Base-by-base conservation (phyloP, 1,140 invertebrate genomes). In the Ganaspis sp. region DNA sequence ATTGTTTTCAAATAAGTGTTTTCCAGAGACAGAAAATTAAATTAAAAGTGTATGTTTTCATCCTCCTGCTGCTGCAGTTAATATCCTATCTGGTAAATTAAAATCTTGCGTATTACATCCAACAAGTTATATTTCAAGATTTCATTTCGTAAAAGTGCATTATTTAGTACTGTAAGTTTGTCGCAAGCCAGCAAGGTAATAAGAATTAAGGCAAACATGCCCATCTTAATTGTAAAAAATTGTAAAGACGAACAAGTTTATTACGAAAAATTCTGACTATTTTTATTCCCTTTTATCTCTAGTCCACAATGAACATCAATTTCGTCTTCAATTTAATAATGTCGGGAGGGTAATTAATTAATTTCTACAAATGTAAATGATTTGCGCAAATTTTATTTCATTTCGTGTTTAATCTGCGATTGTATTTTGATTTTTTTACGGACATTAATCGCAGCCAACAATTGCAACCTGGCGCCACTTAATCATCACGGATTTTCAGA, bases 81-180 rank as follows among this genome's bases (percentile, higher is more conserved):
- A 64, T 58, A 58, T 64, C 23, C 26, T 29, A 64, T 64, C 58
- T 29, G 23, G 23, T n/a, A 29, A 64, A 64, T 64, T 23, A 64
- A 64, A 64, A 29, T 29, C 26, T 64, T 29, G 26, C 29, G 58
- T 29, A n/a, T 21, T 29, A 64, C 58, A 64, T 64, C 12, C 23
- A 64, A 29, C 23, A 64, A 64, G 58, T 64, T 12, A 64, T 64
- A 64, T 64, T 64, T 64, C 12, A 34, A n/a, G 23, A 64, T 64
- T 64, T 64, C 58, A 64, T 64, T 29, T 64, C n/a, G n/a, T 64
- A 29, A 29, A 64, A 29, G 58, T 15, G 23, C 21, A 64, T 64
- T 64, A 64, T 64, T 29, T 64, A 64, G 21, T 23, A 26, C 29
- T 26, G n/a, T n/a, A 49, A 17, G 45, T 6, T n/a, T 17, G n/a